Evolutionary conservation across 2,888 invertebrate species (phyloP), one percentile per base, ranked within the genome.

Genomic region (Drosophila prostipennis): DNA sequence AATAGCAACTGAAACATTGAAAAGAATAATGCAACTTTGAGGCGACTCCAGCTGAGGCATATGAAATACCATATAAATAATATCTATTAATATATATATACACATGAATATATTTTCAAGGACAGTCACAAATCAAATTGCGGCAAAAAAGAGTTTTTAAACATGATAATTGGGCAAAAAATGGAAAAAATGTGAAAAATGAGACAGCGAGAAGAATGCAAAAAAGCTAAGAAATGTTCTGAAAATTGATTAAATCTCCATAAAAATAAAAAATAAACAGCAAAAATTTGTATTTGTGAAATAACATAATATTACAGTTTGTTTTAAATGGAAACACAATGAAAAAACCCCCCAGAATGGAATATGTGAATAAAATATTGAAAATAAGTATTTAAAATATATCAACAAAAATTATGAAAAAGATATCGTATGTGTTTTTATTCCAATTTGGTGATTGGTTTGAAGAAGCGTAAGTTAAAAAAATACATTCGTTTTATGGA

Each of bases 221-320:
- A 51, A 65, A 48, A 43, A 73, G 67, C 75, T 57, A 68, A 64
- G 67, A 74, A 76, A 67, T 53, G 64, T 65, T 67, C 34, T 39
- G 26, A 67, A 45, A 65, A 65, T 65, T 53, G 67, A 64, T 65
- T n/a, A 26, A 64, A 64, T 65, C 64, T 80, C 78, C 79, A 89
- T 80, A 56, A 60, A 72, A 72, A 61, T 58, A 43, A 3, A 48
- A 63, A 63, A 60, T 13, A 13, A 61, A 70, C 23, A 70, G 53
- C 65, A 74, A 54, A 65, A 67, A 76, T 85, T 84, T 81, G 80
- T 80, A 82, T 75, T 78, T 86, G 86, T 84, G 88, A 84, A 87
- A 89, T 79, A 86, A 80, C 60, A 87, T 87, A 86, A 88, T 75
- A 85, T 71, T 78, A 72, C 78, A 89, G 84, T 82, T 82, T 87